Evolutionary conservation across 37 sponge, comb jelly and placozoan species (phyloP).

Genomic region (Aplysina aerophoba): DNA sequence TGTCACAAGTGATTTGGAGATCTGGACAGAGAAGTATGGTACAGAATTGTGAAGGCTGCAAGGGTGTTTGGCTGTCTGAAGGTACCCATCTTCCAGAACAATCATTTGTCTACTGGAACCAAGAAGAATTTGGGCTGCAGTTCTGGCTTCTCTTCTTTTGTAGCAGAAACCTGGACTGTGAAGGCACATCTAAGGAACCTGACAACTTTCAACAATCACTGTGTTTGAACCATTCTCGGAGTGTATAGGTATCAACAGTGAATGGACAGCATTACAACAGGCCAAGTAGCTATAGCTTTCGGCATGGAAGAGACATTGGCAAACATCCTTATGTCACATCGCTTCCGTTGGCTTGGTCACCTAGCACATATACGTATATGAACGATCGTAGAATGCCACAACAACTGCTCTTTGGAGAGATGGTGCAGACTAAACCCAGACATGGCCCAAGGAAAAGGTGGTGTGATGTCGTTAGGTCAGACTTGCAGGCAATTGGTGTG

Average conservation of each 20-base stretch:
- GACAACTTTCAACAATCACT: background rate
- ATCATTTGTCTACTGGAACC: background rate
- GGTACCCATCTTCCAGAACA: background rate
- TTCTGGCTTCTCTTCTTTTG: background rate
- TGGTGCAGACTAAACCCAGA: background rate
- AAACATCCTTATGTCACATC: background rate
- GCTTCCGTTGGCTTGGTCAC: background rate
- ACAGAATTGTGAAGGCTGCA: background rate
- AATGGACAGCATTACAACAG: background rate
- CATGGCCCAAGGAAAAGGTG: background rate
- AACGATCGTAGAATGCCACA: background rate
- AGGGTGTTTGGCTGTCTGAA: background rate
- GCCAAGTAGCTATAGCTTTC: background rate
- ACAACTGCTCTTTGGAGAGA: background rate
- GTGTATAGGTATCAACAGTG: background rate
- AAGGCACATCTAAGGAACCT: background rate
- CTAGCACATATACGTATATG: background rate
- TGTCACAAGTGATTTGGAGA: background rate
- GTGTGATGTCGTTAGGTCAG: background rate
- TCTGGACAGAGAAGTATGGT: background rate
- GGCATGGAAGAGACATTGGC: background rate
- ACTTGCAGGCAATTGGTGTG: background rate
- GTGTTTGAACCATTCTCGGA: background rate
- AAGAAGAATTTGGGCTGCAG: background rate
- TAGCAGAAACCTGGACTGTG: background rate